Percentiles rank a stretch among this genome's conserved stretches.
Evolutionary conservation across 2,888 invertebrate species (phyloP).

Genomic region (Pecten maximus): DNA sequence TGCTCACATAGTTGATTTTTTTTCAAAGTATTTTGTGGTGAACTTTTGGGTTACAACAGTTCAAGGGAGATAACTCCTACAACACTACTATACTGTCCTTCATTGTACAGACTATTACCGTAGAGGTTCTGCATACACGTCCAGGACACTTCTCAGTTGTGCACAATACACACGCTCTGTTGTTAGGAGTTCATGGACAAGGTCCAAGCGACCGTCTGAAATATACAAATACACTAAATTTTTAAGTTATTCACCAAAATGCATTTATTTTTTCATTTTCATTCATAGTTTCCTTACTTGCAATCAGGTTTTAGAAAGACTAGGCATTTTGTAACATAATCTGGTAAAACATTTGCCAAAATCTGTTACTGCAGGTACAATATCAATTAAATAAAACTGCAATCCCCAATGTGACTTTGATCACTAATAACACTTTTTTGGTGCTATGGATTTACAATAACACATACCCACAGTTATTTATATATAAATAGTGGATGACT

Average conservation of each 20-base stretch:
- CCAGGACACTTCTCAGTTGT: conserved; percentile 65
- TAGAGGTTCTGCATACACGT: conserved; percentile 74
- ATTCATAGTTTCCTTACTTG: background rate
- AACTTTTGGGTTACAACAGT: too few relatives aligned
- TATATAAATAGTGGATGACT: background rate
- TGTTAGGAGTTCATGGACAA: conserved; percentile 65
- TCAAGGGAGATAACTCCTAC: conserved; percentile 1
- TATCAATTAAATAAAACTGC: background rate
- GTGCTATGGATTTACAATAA: background rate
- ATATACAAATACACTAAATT: background rate
- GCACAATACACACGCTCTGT: conserved; percentile 68
- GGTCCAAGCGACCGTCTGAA: conserved; percentile 60
- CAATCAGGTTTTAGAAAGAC: too few relatives aligned
- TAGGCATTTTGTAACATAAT: background rate
- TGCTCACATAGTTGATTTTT: too few relatives aligned
- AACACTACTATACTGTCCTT: background rate
- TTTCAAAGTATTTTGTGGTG: too few relatives aligned
- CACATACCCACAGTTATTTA: background rate
- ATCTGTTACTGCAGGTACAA: too few relatives aligned
- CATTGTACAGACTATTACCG: too few relatives aligned
- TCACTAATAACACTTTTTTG: background rate
- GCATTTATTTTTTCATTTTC: background rate
- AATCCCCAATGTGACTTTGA: background rate
- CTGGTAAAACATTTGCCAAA: too few relatives aligned
- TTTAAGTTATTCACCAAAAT: too few relatives aligned